Base-by-base conservation (phyloP, 2,113 vertebrate genomes). In the Mirounga angustirostris region DNA sequence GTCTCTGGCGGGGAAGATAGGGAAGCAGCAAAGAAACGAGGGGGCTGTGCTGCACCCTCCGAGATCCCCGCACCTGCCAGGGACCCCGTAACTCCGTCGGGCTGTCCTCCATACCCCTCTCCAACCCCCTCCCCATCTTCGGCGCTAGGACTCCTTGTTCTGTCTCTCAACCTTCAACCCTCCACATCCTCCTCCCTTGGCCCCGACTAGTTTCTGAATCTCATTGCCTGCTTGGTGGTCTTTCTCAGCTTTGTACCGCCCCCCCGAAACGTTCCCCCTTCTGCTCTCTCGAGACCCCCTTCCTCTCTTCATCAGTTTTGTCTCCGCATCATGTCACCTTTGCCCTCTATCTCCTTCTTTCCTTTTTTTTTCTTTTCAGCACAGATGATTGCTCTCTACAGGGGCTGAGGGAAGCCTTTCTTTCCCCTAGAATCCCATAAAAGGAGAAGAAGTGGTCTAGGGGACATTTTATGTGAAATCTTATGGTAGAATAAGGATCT, bases 1-100 rank as follows among this genome's bases (percentile, higher is more conserved):
- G 96, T 92, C 89, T 61, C 74, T 7, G 16, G 94, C 94, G 7
- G 79, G 80, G 92, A 96, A 67, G 91, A 61, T 2, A 59, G 61
- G 88, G 65, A 67, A 7, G 96, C 94, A 7, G 71, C 84, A 0
- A 63, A 30, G 54, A 2, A 56, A 46, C 2, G 7, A 80, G 89
- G 71, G 40, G 88, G n/a, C 46, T 16, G 28, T 2, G 43, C 69
- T 3, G 82, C 22, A 28, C 43, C 16, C 22, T 82, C 63, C 28
- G 26, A 26, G 50, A 84, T 59, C 89, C 74, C 30, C 4, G 96
- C 89, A 65, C 93, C 76, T 24, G 19, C 74, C 46, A 19, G 13
- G 78, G 67, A 76, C 97, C 96, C 80, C 52, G 79, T 9, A 11
- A 26, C 24, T 58, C 26, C 3, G 28, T 0, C 36, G 40, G 67